Evolutionary conservation across 2,888 invertebrate species (phyloP).

Genomic region (Leptodirus hochenwartii): DNA sequence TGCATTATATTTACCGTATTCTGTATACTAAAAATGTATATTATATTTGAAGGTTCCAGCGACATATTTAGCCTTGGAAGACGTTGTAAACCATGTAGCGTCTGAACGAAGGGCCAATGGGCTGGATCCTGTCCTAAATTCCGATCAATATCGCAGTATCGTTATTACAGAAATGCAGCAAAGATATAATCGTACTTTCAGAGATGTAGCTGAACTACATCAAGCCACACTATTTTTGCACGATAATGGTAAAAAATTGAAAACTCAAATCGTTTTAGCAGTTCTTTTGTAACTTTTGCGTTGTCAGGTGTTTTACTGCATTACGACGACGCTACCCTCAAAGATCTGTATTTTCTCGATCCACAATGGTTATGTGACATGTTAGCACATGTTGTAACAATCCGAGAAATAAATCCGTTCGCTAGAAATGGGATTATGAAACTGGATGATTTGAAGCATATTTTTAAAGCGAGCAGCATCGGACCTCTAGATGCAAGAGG

Average conservation of each 20-base stretch:
- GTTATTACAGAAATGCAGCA: constrained; percentile 48
- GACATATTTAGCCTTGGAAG: constrained; percentile 86
- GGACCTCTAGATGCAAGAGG: constrained; percentile 50
- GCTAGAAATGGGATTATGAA: constrained; percentile 87
- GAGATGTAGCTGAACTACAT: constrained; percentile 80
- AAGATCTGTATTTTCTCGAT: constrained; percentile 89
- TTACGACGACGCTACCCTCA: constrained; percentile 84
- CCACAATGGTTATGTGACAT: constrained; percentile 99
- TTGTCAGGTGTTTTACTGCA: constrained; percentile 68
- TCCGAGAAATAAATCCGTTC: constrained; percentile 93
- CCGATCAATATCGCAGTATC: constrained; percentile 53
- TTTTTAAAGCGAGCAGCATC: constrained; percentile 76
- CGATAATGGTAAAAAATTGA: constrained; percentile 63
- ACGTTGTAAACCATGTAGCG: constrained; percentile 70
- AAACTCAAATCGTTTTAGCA: constrained; percentile 2
- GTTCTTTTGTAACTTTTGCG: too few relatives aligned
- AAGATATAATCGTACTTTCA: constrained; percentile 50
- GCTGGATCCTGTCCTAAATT: constrained; percentile 62
- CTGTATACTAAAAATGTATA: constrained; percentile 47
- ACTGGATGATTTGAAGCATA: constrained; percentile 74
- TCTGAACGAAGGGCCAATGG: constrained; percentile 49
- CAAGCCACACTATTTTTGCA: constrained; percentile 95
- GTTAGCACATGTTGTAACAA: constrained; percentile 90
- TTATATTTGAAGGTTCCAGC: constrained; percentile 91
- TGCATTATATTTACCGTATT: neutral